phyloP scores from a whole-genome alignment of 1,140 invertebrate genomes.

The Orius insidiosus region DNA sequence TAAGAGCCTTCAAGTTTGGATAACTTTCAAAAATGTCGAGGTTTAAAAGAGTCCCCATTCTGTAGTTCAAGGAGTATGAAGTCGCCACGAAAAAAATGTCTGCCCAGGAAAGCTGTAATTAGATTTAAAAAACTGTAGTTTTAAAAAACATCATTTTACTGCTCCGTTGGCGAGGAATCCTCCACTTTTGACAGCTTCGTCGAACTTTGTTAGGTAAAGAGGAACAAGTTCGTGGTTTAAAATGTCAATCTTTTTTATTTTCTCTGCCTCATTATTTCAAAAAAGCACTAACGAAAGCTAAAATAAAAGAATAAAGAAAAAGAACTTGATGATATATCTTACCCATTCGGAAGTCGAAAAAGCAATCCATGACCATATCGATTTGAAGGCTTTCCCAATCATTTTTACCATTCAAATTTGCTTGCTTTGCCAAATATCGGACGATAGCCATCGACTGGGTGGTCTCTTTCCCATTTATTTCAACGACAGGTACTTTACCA shows the following conservation, averaged over 20 bases:
- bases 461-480: slow-evolving; percentile 30
- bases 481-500: slow-evolving; percentile 33
- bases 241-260: slow-evolving; percentile 30
- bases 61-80: slow-evolving; percentile 30
- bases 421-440: slow-evolving; percentile 31
- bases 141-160: slow-evolving; percentile 32
- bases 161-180: slow-evolving; percentile 35
- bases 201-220: no score
- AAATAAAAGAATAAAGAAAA: not conserved
- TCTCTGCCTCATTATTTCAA: slow-evolving; percentile 21
- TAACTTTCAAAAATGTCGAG: slow-evolving; percentile 33
- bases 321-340: no score
- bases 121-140: slow-evolving; percentile 33
- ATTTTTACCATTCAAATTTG: slow-evolving; percentile 29
- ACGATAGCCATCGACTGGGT: slow-evolving; percentile 33
- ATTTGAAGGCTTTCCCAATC: slow-evolving; percentile 10
- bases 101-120: slow-evolving; percentile 40
- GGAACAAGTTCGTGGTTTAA: slow-evolving; percentile 27
- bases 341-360: not conserved
- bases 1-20: slow-evolving; percentile 28
- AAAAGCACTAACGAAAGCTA: not conserved
- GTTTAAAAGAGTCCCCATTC: slow-evolving; percentile 37
- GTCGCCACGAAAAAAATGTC: slow-evolving; percentile 38
- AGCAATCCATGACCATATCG: not conserved
- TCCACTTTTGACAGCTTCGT: slow-evolving; percentile 33